Conservation (phyloP, 2,888 invertebrate species). For the Bellardia bayeri region DNA sequence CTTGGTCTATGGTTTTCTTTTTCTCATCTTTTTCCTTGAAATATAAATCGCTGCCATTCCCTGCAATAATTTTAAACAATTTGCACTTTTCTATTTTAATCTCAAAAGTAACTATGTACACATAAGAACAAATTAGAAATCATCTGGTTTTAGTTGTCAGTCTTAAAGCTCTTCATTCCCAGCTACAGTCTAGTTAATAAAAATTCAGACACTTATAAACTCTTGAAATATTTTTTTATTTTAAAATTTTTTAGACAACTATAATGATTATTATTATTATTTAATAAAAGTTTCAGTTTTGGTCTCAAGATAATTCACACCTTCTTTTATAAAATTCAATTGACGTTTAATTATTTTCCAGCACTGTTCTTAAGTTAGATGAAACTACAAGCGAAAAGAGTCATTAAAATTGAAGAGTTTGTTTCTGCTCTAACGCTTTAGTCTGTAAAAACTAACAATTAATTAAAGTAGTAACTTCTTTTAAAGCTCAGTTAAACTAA, state of each 20-base stretch:
- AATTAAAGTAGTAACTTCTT: background rate
- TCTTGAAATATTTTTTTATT: too few species aligned
- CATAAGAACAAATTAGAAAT: background rate
- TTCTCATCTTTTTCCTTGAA: background rate
- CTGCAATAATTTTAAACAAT: constrained; percentile 32
- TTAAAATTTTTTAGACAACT: too few species aligned
- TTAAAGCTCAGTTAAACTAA: background rate
- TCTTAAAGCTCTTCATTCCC: background rate
- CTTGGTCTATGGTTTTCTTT: background rate
- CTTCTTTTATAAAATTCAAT: too few species aligned
- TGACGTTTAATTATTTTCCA: background rate
- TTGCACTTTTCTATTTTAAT: constrained; percentile 20
- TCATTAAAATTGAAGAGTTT: constrained; percentile 6
- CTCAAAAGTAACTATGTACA: background rate
- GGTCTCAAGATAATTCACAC: too few species aligned
- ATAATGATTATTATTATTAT: too few species aligned
- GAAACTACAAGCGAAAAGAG: background rate
- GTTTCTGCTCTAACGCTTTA: constrained; percentile 38
- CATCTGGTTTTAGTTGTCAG: background rate
- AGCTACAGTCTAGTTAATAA: background rate
- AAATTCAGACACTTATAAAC: background rate
- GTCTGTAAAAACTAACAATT: background rate
- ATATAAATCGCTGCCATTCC: constrained; percentile 22
- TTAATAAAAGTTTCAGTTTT: too few species aligned
- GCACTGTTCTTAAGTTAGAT: background rate